Evolutionary conservation across 2,797 vertebrate species (phyloP), one percentile per base, ranked within the genome.

Genomic region (Sebastes itinus): DNA sequence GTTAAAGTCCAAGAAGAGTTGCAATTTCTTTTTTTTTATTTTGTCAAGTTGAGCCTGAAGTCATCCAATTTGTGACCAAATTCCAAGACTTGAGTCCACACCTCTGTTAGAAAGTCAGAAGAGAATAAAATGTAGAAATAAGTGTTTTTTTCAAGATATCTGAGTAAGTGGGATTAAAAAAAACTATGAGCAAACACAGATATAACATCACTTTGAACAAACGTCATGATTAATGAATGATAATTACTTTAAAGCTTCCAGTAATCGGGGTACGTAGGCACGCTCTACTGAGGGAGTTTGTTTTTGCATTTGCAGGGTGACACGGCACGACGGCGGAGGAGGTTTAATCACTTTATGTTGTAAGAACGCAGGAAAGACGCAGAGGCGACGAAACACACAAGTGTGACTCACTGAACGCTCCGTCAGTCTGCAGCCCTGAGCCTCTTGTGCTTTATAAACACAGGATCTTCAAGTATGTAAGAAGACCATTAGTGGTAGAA

Each of bases 371-470:
- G 32, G 9, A 70, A 13, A 46, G 49, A 10, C 23, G 52, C 49
- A 38, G 38, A 66, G 23, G 80, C 63, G 56, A 58, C 27, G 11
- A 75, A 28, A 20, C 42, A 22, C 73, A 35, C 11, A 22, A 28
- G 52, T 10, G 4, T 33, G 70, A 68, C 5, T 82, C 74, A 49
- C 11, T 70, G 78, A 77, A 56, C 22, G 5, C 35, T 22, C 20
- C 46, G 12, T 85, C 72, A 70, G 68, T 2, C 22, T 64, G 52
- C 22, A 55, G 75, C 28, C 18, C 33, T 10, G 25, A 81, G 5
- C 56, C 63, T 22, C 46, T 75, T 10, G 49, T 10, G 22, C 73
- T 82, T 71, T 46, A 56, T 75, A 88, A 87, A 88, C 84, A 85
- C 56, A 38, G 16, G 2, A 13, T 56, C 33, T 16, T 82, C 73